These are phyloP conservation scores for Syncerus caffer DNA, from an alignment of 2,797 vertebrate genomes.

Conservation along the genomic window DNA sequence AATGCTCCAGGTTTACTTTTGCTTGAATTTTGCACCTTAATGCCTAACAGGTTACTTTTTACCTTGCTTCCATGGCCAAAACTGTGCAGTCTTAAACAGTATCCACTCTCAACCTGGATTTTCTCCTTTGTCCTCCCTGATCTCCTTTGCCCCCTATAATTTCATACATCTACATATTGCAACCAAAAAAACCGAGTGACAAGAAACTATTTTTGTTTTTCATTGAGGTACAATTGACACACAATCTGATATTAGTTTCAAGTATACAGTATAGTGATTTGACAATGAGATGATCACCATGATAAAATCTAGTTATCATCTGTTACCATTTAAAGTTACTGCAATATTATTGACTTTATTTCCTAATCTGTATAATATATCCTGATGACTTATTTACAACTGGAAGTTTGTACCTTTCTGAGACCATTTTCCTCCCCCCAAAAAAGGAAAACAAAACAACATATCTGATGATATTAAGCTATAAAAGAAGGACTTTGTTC, in stretches of 20 bases:
- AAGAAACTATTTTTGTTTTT: not conserved
- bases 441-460: not conserved
- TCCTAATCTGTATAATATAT: not conserved
- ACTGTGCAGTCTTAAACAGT: not conserved
- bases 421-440: not conserved
- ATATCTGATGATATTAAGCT: not conserved
- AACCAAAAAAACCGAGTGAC: not conserved
- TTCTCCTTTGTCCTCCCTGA: not conserved
- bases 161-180: not conserved
- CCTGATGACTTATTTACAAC: not conserved
- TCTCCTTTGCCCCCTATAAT: not conserved
- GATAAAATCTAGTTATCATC: not conserved
- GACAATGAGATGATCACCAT: not conserved
- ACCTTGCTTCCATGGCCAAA: not conserved
- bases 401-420: not conserved
- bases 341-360: not conserved
- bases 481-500: not conserved
- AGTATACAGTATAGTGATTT: not conserved
- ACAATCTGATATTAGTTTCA: not conserved
- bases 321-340: not conserved
- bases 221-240: not conserved
- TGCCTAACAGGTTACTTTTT: not conserved
- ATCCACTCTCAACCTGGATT: not conserved
- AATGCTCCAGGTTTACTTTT: slow-evolving; percentile 2
- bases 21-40: not conserved